These are phyloP conservation scores for Zaprionus nigranus DNA, from an alignment of 1,140 invertebrate genomes.

Conservation along the genomic window DNA sequence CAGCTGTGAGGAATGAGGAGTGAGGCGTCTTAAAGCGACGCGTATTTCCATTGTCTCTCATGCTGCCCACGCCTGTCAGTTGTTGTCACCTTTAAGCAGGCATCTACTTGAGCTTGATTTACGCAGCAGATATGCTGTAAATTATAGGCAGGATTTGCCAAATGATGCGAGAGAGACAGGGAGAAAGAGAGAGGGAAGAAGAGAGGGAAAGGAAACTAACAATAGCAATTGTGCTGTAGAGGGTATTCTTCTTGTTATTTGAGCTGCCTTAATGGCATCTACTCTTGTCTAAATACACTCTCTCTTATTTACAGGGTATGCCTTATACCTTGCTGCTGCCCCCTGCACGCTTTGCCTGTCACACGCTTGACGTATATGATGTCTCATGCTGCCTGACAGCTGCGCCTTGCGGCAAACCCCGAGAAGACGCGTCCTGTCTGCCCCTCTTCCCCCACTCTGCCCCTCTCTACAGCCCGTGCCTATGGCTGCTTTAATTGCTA, in stretches of 20 bases:
- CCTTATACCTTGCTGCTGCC: not conserved
- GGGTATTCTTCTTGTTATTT: conserved; percentile 47
- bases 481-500: conserved; percentile 59
- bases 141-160: not conserved
- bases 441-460: not conserved
- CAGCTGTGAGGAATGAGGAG: not conserved
- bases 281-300: conserved; percentile 15
- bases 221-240: not conserved
- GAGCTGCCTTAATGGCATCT: conserved; percentile 10
- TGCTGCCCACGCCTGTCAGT: conserved; percentile 56
- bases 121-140: not conserved
- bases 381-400: conserved; percentile 71
- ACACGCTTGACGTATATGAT: conserved; percentile 75
- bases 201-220: too few species aligned
- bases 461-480: not conserved
- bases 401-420: conserved; percentile 38
- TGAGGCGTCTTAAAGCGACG: conserved; percentile 11
- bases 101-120: conserved; percentile 3
- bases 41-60: conserved; percentile 31
- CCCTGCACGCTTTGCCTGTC: conserved; percentile 9
- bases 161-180: not conserved
- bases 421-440: not conserved
- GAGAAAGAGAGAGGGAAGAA: not conserved
- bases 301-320: not conserved
- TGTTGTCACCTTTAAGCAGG: conserved; percentile 56